These are phyloP conservation scores for Silurus aristotelis DNA, from an alignment of 2,797 vertebrate genomes.

Conservation along the genomic window DNA sequence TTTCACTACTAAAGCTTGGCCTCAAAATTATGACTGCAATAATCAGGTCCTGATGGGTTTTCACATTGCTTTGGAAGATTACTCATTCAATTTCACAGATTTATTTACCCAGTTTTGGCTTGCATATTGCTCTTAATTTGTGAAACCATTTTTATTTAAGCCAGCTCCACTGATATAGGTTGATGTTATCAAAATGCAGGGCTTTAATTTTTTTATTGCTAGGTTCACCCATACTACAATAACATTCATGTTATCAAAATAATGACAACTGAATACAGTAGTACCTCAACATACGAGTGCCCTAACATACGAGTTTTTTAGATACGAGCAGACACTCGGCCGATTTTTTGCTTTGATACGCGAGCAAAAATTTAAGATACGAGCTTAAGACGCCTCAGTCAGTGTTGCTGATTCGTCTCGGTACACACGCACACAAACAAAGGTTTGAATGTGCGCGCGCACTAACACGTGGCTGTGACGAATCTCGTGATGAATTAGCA, in stretches of 20 bases:
- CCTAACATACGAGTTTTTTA: too few species aligned
- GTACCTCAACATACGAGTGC: too few species aligned
- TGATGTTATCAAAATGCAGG: background rate
- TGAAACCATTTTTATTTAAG: background rate
- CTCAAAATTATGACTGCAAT: background rate
- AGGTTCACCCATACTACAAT: background rate
- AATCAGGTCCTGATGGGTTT: background rate
- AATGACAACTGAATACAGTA: background rate
- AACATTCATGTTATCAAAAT: background rate
- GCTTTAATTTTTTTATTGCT: background rate
- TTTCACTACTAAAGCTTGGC: conserved; percentile 9
- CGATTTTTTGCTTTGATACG: too few species aligned
- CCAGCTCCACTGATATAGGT: background rate
- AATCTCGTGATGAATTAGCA: too few species aligned
- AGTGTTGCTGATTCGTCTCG: too few species aligned
- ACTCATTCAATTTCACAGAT: conserved; percentile 11
- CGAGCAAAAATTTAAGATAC: too few species aligned
- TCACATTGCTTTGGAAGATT: conserved; percentile 18
- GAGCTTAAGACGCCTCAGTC: too few species aligned
- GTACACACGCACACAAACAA: too few species aligned
- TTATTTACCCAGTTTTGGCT: background rate
- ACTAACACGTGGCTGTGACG: too few species aligned
- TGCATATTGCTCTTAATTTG: conserved; percentile 1
- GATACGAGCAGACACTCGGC: too few species aligned
- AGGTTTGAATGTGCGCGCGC: too few species aligned